Evolutionary conservation across 23 tunicate species (phyloP).

Genomic region (Halocynthia roretzi): DNA sequence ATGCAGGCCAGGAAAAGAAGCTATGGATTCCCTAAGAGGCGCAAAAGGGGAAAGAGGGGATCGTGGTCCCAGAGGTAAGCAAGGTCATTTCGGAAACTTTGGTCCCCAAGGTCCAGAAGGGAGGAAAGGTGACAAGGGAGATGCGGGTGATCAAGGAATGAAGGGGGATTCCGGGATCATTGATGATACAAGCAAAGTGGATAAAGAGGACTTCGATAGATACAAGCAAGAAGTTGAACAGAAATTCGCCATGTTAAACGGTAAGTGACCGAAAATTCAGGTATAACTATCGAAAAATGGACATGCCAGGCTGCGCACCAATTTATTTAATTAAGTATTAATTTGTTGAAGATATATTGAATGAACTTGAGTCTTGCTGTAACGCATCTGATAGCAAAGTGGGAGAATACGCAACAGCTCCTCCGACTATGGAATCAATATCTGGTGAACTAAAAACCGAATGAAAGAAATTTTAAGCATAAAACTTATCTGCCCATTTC

Average conservation of each 20-base stretch:
- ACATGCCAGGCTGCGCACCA: neutral
- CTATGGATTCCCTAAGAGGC: neutral
- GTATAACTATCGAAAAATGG: too few species aligned
- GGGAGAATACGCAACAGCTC: too few species aligned
- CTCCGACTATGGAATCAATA: too few species aligned
- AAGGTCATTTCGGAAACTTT: conserved; percentile 20
- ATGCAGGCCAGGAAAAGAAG: too few species aligned
- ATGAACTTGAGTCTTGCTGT: neutral
- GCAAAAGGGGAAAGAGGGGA: neutral
- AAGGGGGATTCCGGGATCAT: neutral
- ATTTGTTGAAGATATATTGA: neutral
- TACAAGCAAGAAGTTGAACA: neutral
- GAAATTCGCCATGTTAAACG: neutral
- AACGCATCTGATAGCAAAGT: neutral
- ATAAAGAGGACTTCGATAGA: neutral
- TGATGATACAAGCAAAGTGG: neutral
- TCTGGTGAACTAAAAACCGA: neutral
- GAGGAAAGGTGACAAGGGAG: conserved; percentile 7
- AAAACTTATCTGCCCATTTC: neutral
- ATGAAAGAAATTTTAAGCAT: neutral
- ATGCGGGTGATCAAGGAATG: conserved; percentile 2
- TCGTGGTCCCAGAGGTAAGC: conserved; percentile 6
- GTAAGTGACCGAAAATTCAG: neutral
- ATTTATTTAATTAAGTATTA: neutral
- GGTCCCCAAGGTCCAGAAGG: conserved; percentile 26